A percentile compares a stretch with the other conserved stretches of the same genome.
phyloP scores from a whole-genome alignment of 2,797 vertebrate species.

The Macropodus opercularis region DNA sequence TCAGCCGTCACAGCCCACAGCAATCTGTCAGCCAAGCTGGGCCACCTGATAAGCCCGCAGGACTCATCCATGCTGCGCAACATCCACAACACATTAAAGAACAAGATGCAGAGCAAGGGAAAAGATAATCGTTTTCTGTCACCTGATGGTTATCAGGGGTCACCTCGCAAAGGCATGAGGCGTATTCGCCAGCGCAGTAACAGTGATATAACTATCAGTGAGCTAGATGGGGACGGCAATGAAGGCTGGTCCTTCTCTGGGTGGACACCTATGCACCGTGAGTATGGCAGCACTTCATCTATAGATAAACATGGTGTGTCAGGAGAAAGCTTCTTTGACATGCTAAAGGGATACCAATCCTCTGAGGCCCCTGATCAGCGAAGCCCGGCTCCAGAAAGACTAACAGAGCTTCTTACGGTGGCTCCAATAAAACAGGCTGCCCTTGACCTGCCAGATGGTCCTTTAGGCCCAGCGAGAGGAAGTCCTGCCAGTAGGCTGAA shows the following conservation, averaged over 20 bases:
- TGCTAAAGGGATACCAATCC: constrained; percentile 94
- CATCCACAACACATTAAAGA: constrained; percentile 97
- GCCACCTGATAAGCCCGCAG: constrained; percentile 92
- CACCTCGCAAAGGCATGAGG: constrained; percentile 94
- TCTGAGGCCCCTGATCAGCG: constrained; percentile 88
- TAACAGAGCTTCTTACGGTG: constrained; percentile 90
- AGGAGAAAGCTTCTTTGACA: constrained; percentile 96
- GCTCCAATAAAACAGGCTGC: constrained; percentile 90
- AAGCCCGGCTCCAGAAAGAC: constrained; percentile 87
- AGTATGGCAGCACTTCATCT: constrained; percentile 98
- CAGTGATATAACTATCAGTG: constrained; percentile 97
- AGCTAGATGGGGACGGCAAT: constrained; percentile 92
- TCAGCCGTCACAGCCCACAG: constrained; percentile 88
- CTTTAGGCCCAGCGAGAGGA: constrained; percentile 83
- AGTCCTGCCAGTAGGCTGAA: constrained; percentile 93
- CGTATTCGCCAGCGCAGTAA: constrained; percentile 97
- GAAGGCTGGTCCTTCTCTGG: constrained; percentile 97
- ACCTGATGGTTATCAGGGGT: constrained; percentile 93
- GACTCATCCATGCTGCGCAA: constrained; percentile 97
- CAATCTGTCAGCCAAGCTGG: constrained; percentile 94
- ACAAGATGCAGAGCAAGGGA: constrained; percentile 89
- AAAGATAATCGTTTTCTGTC: constrained; percentile 96
- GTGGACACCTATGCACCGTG: constrained; percentile 94
- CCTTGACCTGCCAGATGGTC: constrained; percentile 93
- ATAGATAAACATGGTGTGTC: constrained; percentile 98